These are phyloP conservation scores for Drosophila macrospina DNA, from an alignment of 2,888 invertebrate species.

Conservation along the genomic window DNA sequence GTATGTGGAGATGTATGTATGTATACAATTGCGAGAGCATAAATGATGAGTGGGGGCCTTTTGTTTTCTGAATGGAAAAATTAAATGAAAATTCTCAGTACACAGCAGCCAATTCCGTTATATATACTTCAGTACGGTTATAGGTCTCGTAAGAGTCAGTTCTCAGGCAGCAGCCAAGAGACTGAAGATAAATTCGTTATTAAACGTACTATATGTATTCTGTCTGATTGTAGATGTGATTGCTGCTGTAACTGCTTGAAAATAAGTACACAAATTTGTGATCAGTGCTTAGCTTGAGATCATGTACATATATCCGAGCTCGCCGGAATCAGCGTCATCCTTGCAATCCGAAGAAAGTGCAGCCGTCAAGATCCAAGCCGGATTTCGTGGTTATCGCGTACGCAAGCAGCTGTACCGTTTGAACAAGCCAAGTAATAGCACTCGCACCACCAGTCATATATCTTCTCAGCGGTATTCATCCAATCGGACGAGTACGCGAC, in stretches of 20 bases:
- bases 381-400: conserved; percentile 87
- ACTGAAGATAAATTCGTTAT: conserved; percentile 27
- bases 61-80: conserved; percentile 75
- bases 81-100: conserved; percentile 71
- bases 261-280: conserved; percentile 14
- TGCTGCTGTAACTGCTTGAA: not conserved
- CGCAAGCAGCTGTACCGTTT: conserved; percentile 85
- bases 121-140: conserved; percentile 66
- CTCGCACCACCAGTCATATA: conserved; percentile 36
- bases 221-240: not conserved
- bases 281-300: conserved; percentile 45
- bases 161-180: conserved; percentile 28
- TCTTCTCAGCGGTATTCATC: conserved; percentile 27
- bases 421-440: conserved; percentile 33
- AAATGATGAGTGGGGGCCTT: conserved; percentile 59
- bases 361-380: conserved; percentile 87
- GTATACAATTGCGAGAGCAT: conserved; percentile 33
- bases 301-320: conserved; percentile 86
- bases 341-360: conserved; percentile 85
- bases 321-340: conserved; percentile 82
- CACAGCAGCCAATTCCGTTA: conserved; percentile 63
- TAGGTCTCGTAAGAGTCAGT: conserved; percentile 69
- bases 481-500: conserved; percentile 44
- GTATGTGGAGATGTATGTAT: conserved; percentile 8
- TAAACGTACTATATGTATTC: not conserved